A percentile compares a stretch with the other conserved stretches of the same genome.
Evolutionary conservation across 1,140 invertebrate genomes (phyloP).

Genomic region (Dicyema japonicum): DNA sequence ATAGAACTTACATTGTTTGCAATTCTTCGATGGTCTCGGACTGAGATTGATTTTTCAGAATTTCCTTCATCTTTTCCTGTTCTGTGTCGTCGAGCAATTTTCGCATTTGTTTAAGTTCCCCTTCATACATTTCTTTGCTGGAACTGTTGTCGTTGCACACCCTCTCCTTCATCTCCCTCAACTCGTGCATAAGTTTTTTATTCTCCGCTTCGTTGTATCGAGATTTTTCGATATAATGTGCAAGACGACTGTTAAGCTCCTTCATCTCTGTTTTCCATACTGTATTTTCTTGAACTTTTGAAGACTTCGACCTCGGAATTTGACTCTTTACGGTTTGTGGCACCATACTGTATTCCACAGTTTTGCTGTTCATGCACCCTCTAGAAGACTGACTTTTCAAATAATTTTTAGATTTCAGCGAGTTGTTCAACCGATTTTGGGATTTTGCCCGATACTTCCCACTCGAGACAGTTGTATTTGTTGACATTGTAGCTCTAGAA

Average conservation of each 20-base stretch:
- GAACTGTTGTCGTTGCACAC: conserved; percentile 21
- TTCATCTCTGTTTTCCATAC: conserved; percentile 2
- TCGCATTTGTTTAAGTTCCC: conserved; percentile 15
- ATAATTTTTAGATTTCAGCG: too few species aligned
- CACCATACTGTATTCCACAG: too few species aligned
- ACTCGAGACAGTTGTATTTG: too few species aligned
- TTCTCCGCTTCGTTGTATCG: conserved; percentile 24
- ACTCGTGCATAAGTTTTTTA: conserved; percentile 20
- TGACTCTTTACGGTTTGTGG: too few species aligned
- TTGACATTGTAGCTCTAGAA: too few species aligned
- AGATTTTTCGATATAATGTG: conserved; percentile 23
- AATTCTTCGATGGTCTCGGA: conserved; percentile 3
- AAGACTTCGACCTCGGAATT: too few species aligned
- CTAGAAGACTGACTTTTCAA: too few species aligned
- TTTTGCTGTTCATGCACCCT: too few species aligned
- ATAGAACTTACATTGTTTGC: conserved; percentile 5
- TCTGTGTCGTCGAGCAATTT: conserved; percentile 13
- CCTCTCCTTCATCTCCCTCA: conserved; percentile 17
- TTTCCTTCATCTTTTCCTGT: conserved; percentile 11
- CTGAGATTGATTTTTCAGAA: conserved; percentile 9
- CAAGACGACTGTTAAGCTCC: conserved; percentile 22
- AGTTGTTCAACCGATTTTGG: too few species aligned
- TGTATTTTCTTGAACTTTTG: too few species aligned
- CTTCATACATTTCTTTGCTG: conserved; percentile 23
- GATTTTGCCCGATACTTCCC: too few species aligned